Base-by-base conservation (phyloP, 2,113 vertebrate species). In the Casuarius casuarius region DNA sequence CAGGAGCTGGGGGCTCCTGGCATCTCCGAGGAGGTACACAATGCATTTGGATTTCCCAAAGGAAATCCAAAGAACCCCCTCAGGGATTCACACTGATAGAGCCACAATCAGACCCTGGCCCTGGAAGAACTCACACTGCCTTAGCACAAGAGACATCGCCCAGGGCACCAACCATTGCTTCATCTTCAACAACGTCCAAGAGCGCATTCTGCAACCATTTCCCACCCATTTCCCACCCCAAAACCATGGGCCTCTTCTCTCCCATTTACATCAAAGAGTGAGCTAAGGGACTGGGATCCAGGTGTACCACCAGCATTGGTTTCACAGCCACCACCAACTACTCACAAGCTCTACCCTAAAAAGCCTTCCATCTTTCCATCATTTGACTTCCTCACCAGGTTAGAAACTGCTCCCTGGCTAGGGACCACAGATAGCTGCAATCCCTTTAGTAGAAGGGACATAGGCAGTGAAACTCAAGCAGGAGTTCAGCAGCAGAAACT, bases 251-350 rank as follows among this genome's bases (percentile, higher is more conserved):
- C 52, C 0, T 0, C 22, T 19, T 7, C 6, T 17, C 81, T 80
- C 40, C 72, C n/a, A 42, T 78, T 78, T 38, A 26, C 81, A 63
- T 58, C 0, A 2, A 35, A 0, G 29, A 7, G 10, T 7, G 38
- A 83, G 22, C 59, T 46, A 25, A 59, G 46, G 71, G 54, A 12
- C 5, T 61, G n/a, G 33, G 54, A n/a, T 77, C 42, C 42, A 17
- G 2, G n/a, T 46, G 33, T 17, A 67, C 31, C 38, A 12, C 1
- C 1, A 59, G 40, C 67, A 48, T 0, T 0, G 23, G 46, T 20
- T 86, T 51, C 71, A 81, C 56, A 59, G 56, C 21, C 4, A 7
- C 6, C 72, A 79, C 62, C 4, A 5, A 7, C 21, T 21, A n/a
- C 9, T 3, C 15, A 14, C 31, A 20, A 62, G 21, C 7, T 66